phyloP scores from a whole-genome alignment of 2,113 vertebrate genomes.

The Hippolais icterina region DNA sequence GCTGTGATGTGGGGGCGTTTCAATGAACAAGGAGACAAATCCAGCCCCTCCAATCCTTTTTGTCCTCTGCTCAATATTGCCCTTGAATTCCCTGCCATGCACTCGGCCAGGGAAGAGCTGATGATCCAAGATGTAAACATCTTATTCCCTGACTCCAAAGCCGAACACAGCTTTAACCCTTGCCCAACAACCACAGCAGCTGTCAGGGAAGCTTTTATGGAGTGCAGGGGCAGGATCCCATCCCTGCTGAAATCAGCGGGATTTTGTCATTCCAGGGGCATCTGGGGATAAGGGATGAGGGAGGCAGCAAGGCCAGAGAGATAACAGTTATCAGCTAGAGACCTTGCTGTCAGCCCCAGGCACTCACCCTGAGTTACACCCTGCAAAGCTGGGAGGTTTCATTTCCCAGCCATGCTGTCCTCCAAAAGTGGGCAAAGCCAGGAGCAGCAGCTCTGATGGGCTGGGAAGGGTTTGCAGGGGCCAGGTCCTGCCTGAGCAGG shows the following conservation, averaged over 20 bases:
- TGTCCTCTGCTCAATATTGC: constrained; percentile 5
- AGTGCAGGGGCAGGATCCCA: not conserved
- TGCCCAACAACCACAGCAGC: constrained; percentile 61
- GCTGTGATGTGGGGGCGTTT: not conserved
- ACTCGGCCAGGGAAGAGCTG: not conserved
- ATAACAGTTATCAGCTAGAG: not conserved
- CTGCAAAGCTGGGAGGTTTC: not conserved
- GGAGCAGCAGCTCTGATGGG: not conserved
- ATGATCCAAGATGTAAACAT: constrained; percentile 47
- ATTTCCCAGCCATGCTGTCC: not conserved
- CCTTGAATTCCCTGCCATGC: constrained; percentile 38
- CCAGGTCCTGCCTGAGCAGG: not conserved
- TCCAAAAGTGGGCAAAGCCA: not conserved
- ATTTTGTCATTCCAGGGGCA: not conserved
- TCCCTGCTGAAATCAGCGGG: not conserved
- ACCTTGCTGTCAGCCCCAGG: not conserved
- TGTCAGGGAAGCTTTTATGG: constrained; percentile 65
- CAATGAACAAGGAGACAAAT: not conserved
- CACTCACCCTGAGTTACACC: not conserved
- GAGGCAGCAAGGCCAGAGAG: not conserved
- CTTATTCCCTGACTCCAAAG: constrained; percentile 54
- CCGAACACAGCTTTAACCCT: constrained; percentile 64
- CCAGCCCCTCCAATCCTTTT: not conserved
- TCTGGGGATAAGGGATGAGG: not conserved
- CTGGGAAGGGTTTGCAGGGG: not conserved